Evolutionary conservation across 2,888 invertebrate species (phyloP), one percentile per base, ranked within the genome.

Genomic region (Nematopogon swammerdamellus): DNA sequence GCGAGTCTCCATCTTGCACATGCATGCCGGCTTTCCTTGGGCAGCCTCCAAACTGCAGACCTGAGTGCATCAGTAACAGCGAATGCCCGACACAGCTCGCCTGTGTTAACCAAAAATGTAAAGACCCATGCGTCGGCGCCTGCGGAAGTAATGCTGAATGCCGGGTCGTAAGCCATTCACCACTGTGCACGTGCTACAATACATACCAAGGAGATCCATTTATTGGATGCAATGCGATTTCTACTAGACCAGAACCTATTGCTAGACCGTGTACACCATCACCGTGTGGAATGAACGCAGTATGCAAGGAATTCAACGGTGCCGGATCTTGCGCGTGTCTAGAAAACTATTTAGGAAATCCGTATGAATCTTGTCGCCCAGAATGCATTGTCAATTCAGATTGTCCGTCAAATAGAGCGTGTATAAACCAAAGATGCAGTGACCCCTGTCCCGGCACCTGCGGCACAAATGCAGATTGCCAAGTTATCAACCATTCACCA

Each of bases 401-500:
- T 62, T 91, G 91, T 61, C 70, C 85, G 1, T 82, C 87, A 3
- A 85, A 86, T 59, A 82, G 68, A 60, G 88, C 89, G 5, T 91
- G 91, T 59, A 71, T 88, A 3, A 84, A 83, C 58, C 85, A 85
- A 57, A 89, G 87, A 66, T 91, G 91, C 60, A 69, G 76, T 48
- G 87, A 91, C 68, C 91, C 91, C 19, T 92, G 91, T 58, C 88
- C 88, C 18, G 90, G 89, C 53, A 87, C 85, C 49, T 92, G 91
- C 64, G 90, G 89, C 3, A 79, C 82, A 54, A 88, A 89, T 63
- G 87, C 90, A 14, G 77, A 84, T 46, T 91, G 91, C 63, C 85
- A 86, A 72, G 88, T 88, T 18, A 82, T 87, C 10, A 88, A 87
- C 57, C 87, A 89, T 66, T 62, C 88, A 55, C 85, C 88, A 45